Conservation (phyloP, 1,140 invertebrate species). For the Temnothorax curvispinosus region DNA sequence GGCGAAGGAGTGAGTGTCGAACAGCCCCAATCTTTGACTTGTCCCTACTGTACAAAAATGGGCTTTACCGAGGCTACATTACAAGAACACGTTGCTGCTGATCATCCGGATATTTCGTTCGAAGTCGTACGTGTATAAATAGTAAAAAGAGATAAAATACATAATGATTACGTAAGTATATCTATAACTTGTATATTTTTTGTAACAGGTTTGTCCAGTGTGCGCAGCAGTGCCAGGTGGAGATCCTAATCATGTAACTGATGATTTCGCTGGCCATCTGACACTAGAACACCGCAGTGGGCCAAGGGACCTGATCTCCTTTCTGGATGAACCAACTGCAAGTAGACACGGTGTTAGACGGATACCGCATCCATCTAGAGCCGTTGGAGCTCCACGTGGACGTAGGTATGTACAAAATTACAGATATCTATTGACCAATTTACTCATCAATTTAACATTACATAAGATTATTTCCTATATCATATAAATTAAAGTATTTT, state of each 20-base stretch:
- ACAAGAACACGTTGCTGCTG: slow-evolving; percentile 96
- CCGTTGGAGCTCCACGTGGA: slow-evolving; percentile 91
- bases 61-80: slow-evolving; percentile 97
- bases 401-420: slow-evolving; percentile 84
- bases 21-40: slow-evolving; percentile 97
- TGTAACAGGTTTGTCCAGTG: slow-evolving; percentile 94
- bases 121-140: slow-evolving; percentile 91
- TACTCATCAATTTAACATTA: slow-evolving; percentile 1
- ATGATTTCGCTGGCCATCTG: slow-evolving; percentile 98
- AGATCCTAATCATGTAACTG: slow-evolving; percentile 98
- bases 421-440: background rate
- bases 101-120: slow-evolving; percentile 93
- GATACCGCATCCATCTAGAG: slow-evolving; percentile 93
- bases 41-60: slow-evolving; percentile 98
- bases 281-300: slow-evolving; percentile 96
- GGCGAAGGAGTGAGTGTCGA: slow-evolving; percentile 95
- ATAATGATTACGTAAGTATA: background rate
- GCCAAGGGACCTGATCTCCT: slow-evolving; percentile 94
- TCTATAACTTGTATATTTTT: slow-evolving; percentile 21
- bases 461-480: background rate
- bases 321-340: slow-evolving; percentile 94
- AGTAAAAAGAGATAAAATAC: slow-evolving; percentile 1
- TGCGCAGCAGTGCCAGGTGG: slow-evolving; percentile 98
- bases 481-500: slow-evolving; percentile 4
- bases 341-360: slow-evolving; percentile 93